Conservation (phyloP, 2,113 vertebrate genomes). For the Xerus inauris region DNA sequence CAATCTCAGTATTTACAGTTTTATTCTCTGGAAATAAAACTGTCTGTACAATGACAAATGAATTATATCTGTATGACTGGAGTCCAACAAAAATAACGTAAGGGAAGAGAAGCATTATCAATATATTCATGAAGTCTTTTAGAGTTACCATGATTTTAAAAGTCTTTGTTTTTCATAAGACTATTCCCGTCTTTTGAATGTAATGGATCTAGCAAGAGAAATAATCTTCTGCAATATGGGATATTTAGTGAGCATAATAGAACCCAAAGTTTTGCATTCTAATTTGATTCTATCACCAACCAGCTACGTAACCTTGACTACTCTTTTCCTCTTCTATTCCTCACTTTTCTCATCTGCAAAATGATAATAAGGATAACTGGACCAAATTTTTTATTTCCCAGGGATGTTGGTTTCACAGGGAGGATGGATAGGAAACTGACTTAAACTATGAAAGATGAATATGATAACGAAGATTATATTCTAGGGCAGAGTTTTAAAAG, state of each 20-base stretch:
- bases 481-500: background rate
- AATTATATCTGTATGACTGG: background rate
- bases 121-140: background rate
- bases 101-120: background rate
- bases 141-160: background rate
- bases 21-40: constrained; percentile 16
- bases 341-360: background rate
- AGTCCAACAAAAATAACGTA: background rate
- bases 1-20: background rate
- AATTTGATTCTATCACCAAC: background rate
- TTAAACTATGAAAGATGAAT: background rate
- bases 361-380: background rate
- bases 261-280: background rate
- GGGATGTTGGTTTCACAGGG: too few relatives aligned
- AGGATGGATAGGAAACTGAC: background rate
- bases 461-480: background rate
- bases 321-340: background rate
- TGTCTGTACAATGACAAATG: background rate
- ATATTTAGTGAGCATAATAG: background rate
- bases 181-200: background rate
- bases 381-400: background rate
- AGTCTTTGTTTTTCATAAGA: background rate
- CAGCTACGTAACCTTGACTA: background rate
- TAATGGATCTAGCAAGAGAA: background rate
- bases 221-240: background rate